Evolutionary conservation across 2,113 vertebrate species (phyloP).

Genomic region (Campylomormyrus numenius): DNA sequence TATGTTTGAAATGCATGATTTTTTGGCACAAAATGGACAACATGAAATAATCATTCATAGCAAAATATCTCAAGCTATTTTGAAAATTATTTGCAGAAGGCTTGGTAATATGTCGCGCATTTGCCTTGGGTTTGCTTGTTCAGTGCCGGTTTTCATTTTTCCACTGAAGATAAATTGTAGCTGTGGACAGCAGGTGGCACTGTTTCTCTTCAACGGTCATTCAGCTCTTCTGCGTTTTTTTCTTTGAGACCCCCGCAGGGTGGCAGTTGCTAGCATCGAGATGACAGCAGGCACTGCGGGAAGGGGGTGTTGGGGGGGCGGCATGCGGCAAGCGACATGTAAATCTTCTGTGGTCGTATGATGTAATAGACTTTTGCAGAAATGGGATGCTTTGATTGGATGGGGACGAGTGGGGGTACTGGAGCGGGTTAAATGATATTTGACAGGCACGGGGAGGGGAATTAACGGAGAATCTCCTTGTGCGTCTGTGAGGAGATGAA

Average conservation of each 20-base stretch:
- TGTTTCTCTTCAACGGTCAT: not conserved
- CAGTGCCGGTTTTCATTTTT: not conserved
- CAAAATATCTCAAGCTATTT: not conserved
- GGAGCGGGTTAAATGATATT: not conserved
- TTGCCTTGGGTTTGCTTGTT: not conserved
- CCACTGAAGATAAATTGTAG: not conserved
- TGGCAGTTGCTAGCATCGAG: not conserved
- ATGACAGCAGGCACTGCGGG: not conserved
- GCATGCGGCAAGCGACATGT: not conserved
- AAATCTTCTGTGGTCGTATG: not conserved
- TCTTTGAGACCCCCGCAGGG: not conserved
- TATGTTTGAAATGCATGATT: not conserved
- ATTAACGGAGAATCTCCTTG: not conserved
- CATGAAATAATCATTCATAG: not conserved
- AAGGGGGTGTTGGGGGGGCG: not conserved
- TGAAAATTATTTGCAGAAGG: not conserved
- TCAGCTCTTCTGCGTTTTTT: not conserved
- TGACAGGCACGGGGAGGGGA: not conserved
- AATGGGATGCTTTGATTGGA: slow-evolving; percentile 1
- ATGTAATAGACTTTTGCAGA: slow-evolving; percentile 5
- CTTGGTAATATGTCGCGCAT: not conserved
- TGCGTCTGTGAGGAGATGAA: not conserved
- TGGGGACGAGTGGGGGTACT: not conserved
- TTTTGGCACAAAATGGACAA: not conserved
- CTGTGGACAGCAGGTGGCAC: slow-evolving; percentile 17